phyloP scores from a whole-genome alignment of 2,888 invertebrate species.

The Cataglyphis altisquamis region DNA sequence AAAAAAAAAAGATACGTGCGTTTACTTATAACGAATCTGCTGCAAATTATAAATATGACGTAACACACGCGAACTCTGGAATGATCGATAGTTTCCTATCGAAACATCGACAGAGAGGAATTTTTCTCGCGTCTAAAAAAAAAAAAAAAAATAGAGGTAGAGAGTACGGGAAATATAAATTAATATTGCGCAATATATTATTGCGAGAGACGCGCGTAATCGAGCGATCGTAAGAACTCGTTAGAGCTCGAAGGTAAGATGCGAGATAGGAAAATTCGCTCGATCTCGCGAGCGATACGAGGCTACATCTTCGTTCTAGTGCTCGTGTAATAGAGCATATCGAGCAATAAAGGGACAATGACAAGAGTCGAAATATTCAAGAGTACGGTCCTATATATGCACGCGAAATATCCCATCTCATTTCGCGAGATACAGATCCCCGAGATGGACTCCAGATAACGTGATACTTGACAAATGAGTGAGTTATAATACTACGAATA shows the following conservation, averaged over 20 bases:
- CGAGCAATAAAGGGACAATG: not conserved
- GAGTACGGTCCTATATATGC: not conserved
- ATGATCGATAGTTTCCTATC: conserved; percentile 16
- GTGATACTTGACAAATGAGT: conserved; percentile 23
- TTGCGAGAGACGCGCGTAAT: conserved; percentile 38
- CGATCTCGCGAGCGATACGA: conserved; percentile 1
- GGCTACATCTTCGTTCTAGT: not conserved
- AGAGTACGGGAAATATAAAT: conserved; percentile 12
- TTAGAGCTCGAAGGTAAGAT: conserved; percentile 18
- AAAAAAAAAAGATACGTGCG: not conserved
- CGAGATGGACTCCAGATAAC: not conserved
- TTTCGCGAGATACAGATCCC: not conserved
- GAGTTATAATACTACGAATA: conserved; percentile 13
- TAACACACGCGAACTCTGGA: not conserved
- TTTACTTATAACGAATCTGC: conserved; percentile 4
- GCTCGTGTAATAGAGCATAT: not conserved
- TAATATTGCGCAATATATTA: conserved; percentile 43
- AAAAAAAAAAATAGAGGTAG: not conserved
- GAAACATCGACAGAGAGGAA: not conserved
- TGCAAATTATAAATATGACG: not conserved
- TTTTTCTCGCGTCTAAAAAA: not conserved
- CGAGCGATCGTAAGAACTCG: conserved; percentile 18
- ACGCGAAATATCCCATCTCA: conserved; percentile 1
- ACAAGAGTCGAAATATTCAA: not conserved
- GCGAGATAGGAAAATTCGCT: conserved; percentile 21